phyloP scores from a whole-genome alignment of 2,797 vertebrate species.

The Falco columbarius region DNA sequence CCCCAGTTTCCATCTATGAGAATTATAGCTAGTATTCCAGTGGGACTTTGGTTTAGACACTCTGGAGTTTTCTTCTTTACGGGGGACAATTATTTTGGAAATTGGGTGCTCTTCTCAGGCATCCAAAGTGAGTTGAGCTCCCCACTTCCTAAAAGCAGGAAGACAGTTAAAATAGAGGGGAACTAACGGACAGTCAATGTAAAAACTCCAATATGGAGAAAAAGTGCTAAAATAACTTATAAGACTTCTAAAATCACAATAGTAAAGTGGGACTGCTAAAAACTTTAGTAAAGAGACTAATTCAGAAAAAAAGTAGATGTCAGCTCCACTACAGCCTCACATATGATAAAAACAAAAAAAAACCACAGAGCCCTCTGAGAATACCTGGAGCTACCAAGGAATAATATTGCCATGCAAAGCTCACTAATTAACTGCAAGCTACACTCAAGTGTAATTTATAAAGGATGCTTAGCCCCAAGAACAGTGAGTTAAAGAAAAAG shows the following conservation, averaged over 20 bases:
- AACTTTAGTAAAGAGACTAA: neutral
- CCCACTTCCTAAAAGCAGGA: neutral
- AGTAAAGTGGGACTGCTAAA: neutral
- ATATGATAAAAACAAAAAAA: neutral
- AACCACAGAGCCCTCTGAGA: neutral
- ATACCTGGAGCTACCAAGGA: conserved; percentile 33
- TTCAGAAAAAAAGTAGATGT: neutral
- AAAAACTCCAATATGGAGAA: neutral
- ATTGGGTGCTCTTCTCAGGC: neutral
- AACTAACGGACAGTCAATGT: neutral
- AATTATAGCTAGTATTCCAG: neutral
- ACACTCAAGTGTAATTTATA: conserved; percentile 14
- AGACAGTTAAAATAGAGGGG: neutral
- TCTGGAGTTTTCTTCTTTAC: neutral
- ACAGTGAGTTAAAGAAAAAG: neutral
- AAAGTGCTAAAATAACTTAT: neutral
- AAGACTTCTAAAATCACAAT: neutral
- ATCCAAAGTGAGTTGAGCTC: neutral
- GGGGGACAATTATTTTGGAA: neutral
- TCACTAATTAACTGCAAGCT: conserved; percentile 37
- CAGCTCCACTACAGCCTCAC: neutral
- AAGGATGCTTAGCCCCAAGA: conserved; percentile 8
- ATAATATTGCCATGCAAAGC: neutral
- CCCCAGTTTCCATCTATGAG: neutral
- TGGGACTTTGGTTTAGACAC: neutral